These are phyloP conservation scores for Planococcus citri DNA, from an alignment of 1,140 invertebrate species.

Conservation along the genomic window DNA sequence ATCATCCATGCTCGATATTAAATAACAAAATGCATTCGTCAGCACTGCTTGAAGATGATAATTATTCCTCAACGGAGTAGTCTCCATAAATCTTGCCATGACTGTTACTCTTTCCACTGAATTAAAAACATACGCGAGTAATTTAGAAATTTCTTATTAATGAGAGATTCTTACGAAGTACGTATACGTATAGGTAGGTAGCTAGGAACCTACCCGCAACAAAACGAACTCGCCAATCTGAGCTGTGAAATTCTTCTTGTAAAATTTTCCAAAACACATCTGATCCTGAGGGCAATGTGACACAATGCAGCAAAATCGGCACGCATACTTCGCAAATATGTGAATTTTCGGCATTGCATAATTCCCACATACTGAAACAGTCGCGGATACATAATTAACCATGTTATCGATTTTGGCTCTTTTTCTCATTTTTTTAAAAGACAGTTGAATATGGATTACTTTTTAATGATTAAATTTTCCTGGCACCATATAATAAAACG, in stretches of 20 bases:
- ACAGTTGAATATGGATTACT: conserved; percentile 43
- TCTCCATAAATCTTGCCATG: conserved; percentile 84
- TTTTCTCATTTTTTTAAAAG: background rate
- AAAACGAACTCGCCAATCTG: conserved; percentile 82
- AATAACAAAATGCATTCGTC: conserved; percentile 91
- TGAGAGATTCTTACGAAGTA: background rate
- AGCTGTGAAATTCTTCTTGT: conserved; percentile 82
- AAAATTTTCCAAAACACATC: conserved; percentile 92
- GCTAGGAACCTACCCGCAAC: conserved; percentile 50
- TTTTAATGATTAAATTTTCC: conserved; percentile 88
- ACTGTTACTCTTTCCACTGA: conserved; percentile 82
- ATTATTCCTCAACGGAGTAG: conserved; percentile 68
- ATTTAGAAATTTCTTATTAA: background rate
- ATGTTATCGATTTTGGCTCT: background rate
- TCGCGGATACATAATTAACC: background rate
- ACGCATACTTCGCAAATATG: conserved; percentile 82
- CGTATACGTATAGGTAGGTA: background rate
- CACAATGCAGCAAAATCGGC: conserved; percentile 83
- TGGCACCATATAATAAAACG: conserved; percentile 97
- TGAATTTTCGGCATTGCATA: conserved; percentile 83
- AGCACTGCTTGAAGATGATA: conserved; percentile 80
- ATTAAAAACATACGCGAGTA: conserved; percentile 28
- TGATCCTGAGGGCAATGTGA: conserved; percentile 79
- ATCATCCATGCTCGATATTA: conserved; percentile 93
- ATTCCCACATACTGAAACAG: conserved; percentile 71